These are phyloP conservation scores for Luperina testacea DNA, from an alignment of 2,888 invertebrate species.

Conservation along the genomic window DNA sequence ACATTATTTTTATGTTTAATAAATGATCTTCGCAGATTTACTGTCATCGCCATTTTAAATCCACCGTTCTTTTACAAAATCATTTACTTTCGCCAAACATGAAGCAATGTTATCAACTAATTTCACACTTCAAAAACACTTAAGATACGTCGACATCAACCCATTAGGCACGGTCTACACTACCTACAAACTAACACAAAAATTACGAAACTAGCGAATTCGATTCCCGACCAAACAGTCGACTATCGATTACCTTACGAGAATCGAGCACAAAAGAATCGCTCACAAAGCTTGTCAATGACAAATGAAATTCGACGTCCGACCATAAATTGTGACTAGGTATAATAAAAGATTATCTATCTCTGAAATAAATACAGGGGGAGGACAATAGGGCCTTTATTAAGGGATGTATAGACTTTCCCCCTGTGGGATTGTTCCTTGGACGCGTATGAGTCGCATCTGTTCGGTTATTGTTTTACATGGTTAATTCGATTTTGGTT, in stretches of 20 bases:
- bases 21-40: not conserved
- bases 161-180: conserved; percentile 39
- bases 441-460: conserved; percentile 65
- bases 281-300: conserved; percentile 73
- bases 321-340: conserved; percentile 85
- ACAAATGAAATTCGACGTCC: conserved; percentile 86
- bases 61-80: not conserved
- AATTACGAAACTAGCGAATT: conserved; percentile 54
- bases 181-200: conserved; percentile 17
- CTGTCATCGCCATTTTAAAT: too few species aligned
- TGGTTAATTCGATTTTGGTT: conserved; percentile 45
- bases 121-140: conserved; percentile 29
- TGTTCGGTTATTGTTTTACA: conserved; percentile 63
- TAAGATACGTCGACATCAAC: not conserved
- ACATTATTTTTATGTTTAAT: not conserved
- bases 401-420: conserved; percentile 75
- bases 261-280: conserved; percentile 64
- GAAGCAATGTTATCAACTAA: conserved; percentile 8
- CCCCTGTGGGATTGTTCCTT: conserved; percentile 49
- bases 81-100: not conserved
- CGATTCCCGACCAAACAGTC: conserved; percentile 52
- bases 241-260: conserved; percentile 60
- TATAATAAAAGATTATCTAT: conserved; percentile 89
- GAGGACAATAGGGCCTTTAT: conserved; percentile 87
- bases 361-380: conserved; percentile 86